These are phyloP conservation scores for Sacculina carcini DNA, from an alignment of 2,888 invertebrate species.

Conservation along the genomic window DNA sequence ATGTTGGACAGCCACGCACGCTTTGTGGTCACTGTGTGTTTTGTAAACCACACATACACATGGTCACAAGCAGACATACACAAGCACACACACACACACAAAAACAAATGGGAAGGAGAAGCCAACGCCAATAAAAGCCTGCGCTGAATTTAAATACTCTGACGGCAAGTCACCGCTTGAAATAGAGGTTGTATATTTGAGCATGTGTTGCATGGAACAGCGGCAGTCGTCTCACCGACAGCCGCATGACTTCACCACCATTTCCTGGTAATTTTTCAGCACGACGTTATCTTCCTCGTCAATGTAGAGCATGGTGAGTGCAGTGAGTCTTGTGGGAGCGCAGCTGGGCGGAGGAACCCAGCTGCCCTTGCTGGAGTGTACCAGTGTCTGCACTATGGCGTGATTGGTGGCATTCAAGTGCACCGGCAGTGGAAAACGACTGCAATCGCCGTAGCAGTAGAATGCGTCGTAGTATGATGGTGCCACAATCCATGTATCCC, in stretches of 20 bases:
- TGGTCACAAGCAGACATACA: no score
- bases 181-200: no score
- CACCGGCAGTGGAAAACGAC: constrained; percentile 62
- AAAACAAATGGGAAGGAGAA: no score
- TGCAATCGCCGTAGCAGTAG: constrained; percentile 85
- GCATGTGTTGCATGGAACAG: no score
- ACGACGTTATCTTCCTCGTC: constrained; percentile 84
- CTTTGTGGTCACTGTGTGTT: no score
- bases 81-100: no score
- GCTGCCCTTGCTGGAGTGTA: constrained; percentile 72
- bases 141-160: no score
- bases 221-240: constrained; percentile 44
- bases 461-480: constrained; percentile 87
- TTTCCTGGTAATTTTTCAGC: constrained; percentile 94
- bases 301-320: constrained; percentile 86
- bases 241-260: constrained; percentile 93
- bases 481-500: constrained; percentile 97
- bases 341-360: constrained; percentile 88
- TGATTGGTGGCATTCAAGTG: constrained; percentile 93
- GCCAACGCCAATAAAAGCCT: no score
- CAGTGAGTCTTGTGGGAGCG: constrained; percentile 75
- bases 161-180: no score
- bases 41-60: no score
- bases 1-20: no score
- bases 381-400: constrained; percentile 88